Conservation (phyloP, 2,113 vertebrate genomes). For the Burhinus oedicnemus region DNA sequence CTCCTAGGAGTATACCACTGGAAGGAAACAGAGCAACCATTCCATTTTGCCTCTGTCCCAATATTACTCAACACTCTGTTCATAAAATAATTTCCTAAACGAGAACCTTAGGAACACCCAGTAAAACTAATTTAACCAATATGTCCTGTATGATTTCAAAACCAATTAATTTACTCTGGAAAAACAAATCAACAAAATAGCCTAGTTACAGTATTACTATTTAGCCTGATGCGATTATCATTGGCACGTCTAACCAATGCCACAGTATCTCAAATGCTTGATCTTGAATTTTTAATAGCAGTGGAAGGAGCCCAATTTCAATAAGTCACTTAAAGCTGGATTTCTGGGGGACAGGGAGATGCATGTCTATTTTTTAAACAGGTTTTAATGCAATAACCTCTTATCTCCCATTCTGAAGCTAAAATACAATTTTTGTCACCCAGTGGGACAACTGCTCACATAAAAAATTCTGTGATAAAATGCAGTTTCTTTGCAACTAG, state of each 20-base stretch:
- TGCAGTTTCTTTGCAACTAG: not conserved
- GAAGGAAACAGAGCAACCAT: not conserved
- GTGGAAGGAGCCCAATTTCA: not conserved
- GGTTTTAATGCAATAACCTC: not conserved
- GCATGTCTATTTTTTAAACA: not conserved
- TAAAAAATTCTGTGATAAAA: not conserved
- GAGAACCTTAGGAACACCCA: not conserved
- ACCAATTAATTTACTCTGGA: not conserved
- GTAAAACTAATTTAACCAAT: not conserved
- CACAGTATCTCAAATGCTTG: not conserved
- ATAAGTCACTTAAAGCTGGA: not conserved
- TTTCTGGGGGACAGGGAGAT: not conserved
- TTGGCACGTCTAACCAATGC: not conserved
- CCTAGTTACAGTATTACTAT: not conserved
- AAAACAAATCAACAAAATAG: not conserved
- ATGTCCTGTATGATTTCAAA: not conserved
- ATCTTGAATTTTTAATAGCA: not conserved
- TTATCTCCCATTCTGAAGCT: not conserved
- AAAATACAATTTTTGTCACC: not conserved
- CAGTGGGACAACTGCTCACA: not conserved
- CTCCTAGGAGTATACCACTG: not conserved
- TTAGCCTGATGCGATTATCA: not conserved
- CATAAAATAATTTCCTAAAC: not conserved
- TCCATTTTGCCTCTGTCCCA: not conserved
- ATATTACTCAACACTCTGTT: not conserved